Conservation (phyloP, 1,140 invertebrate species). For the Chironomus striatipennis region DNA sequence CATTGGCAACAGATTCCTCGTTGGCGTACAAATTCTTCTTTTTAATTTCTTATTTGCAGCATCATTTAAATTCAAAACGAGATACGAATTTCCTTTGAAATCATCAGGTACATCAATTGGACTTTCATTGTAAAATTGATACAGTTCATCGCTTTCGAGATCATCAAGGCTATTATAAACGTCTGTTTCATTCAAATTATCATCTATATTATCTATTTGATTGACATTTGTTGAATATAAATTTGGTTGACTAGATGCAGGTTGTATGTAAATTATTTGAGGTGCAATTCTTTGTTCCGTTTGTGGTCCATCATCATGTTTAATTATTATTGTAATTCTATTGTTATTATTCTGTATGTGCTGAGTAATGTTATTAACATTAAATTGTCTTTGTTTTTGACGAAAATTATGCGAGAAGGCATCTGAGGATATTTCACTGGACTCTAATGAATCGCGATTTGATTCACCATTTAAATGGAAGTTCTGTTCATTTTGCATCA, state of each 20-base stretch:
- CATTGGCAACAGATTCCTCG: not conserved
- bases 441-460: not conserved
- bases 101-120: conserved; percentile 18
- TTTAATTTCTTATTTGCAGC: not conserved
- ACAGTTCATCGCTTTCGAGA: conserved; percentile 6
- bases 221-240: not conserved
- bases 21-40: not conserved
- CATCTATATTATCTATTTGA: not conserved
- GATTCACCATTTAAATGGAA: not conserved
- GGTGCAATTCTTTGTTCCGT: not conserved
- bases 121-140: conserved; percentile 19
- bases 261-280: conserved; percentile 16
- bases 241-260: conserved; percentile 17
- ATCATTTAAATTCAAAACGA: conserved; percentile 18
- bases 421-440: not conserved
- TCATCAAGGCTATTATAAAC: conserved; percentile 18
- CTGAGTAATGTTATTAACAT: conserved; percentile 12
- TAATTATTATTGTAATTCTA: conserved; percentile 17
- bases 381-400: not conserved
- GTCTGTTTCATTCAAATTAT: not conserved
- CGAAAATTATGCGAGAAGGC: not conserved
- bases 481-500: not conserved
- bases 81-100: conserved; percentile 7
- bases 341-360: conserved; percentile 15
- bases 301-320: conserved; percentile 18